Percentiles rank a stretch among this genome's conserved stretches.
These are phyloP conservation scores for Hybognathus amarus DNA, from an alignment of 2,797 vertebrate species.

Conservation along the genomic window DNA sequence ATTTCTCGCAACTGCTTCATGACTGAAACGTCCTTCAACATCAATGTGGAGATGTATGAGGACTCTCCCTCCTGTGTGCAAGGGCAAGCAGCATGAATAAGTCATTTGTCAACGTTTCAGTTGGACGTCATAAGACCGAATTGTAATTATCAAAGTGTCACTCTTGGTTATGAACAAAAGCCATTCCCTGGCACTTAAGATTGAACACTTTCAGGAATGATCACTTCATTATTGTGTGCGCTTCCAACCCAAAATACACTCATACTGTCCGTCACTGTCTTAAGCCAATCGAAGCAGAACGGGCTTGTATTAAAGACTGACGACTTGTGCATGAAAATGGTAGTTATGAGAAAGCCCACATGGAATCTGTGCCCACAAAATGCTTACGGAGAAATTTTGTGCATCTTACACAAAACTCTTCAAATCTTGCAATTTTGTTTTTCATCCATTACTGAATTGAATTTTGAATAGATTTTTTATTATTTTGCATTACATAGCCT, in stretches of 20 bases:
- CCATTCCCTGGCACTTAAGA: constrained; percentile 48
- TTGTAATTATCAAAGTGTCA: constrained; percentile 76
- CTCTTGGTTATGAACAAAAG: constrained; percentile 68
- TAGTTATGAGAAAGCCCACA: not conserved
- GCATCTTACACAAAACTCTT: not conserved
- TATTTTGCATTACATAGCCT: not conserved
- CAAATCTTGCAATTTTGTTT: not conserved
- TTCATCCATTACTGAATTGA: not conserved
- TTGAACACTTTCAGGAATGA: constrained; percentile 38
- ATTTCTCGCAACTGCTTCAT: constrained; percentile 41
- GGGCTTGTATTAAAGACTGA: constrained; percentile 23
- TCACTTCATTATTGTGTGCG: constrained; percentile 50
- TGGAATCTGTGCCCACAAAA: not conserved
- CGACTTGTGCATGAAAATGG: constrained; percentile 13
- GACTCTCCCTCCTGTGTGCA: constrained; percentile 35
- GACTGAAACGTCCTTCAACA: constrained; percentile 66
- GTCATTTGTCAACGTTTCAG: constrained; percentile 68
- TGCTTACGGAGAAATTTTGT: not conserved
- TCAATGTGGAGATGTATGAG: constrained; percentile 53
- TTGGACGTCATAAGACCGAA: constrained; percentile 65
- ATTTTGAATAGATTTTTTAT: not conserved
- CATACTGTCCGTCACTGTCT: constrained; percentile 21
- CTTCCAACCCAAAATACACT: constrained; percentile 18
- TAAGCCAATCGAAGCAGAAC: constrained; percentile 2
- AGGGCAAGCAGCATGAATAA: constrained; percentile 64